Evolutionary conservation across 2,113 vertebrate species (phyloP), one percentile per base, ranked within the genome.

Genomic region (Ochotona princeps): DNA sequence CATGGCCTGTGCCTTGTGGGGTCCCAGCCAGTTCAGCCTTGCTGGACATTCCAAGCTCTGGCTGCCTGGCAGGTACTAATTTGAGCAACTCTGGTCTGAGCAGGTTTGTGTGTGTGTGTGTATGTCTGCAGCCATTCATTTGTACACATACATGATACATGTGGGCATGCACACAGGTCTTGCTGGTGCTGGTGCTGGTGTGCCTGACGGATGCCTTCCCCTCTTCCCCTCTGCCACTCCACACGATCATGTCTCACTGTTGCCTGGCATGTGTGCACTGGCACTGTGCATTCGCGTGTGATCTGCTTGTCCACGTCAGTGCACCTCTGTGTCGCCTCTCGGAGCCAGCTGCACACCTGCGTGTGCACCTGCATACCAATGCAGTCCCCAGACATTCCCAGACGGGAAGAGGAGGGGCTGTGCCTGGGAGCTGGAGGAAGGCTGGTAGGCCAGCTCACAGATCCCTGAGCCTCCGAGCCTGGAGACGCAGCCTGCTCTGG

Each of bases 281-380:
- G 7, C n/a, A 69, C 73, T 12, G 26, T 38, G 57, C 49, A 25
- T 67, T 35, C 0, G 1, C 44, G 5, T 15, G 1, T 0, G 9
- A 0, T 30, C 66, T n/a, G 0, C 67, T 60, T 0, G 67, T 10
- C 6, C 32, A 11, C 0, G 0, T 47, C 87, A 69, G 66, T 17
- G 11, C 66, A 2, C 5, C 60, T 54, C 57, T 21, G 78, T 35
- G 3, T 65, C 3, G 28, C 80, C 12, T 26, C 81, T 10, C 38
- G 1, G 76, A 89, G 76, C 73, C 83, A 17, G 83, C 2, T 2
- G 2, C 80, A 26, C 87, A 92, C 96, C 92, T 93, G 92, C 0
- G 5, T 0, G 1, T 2, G 38, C 91, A 93, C 94, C 94, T 87
- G 96, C 95, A 84, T 67, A 66, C 87, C 61, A 32, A 65, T 84